Base-by-base conservation (phyloP, 2,113 vertebrate species). In the Cryptotis parvus region DNA sequence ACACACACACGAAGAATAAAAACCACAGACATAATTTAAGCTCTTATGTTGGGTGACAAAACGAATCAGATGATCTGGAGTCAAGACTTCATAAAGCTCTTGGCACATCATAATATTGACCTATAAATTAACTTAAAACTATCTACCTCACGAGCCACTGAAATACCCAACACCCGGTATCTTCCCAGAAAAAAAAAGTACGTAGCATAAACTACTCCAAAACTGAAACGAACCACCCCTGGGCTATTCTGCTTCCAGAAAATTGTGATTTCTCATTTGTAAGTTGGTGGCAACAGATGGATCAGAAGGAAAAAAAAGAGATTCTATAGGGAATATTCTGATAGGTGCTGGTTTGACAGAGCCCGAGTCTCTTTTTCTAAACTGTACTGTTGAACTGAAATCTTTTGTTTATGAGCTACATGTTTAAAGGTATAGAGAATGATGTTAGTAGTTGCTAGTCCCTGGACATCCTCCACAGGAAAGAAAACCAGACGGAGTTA, bases 261-360 rank as follows among this genome's bases (percentile, higher is more conserved):
- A 92, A 95, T 88, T 93, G 87, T 79, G 92, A 89, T 93, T 95
- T 97, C 92, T 96, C 84, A 52, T 95, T 43, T 33, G 92, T 94
- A 94, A 95, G 89, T 87, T 92, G 96, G 86, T 81, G 89, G 72
- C 89, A 91, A 95, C 94, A 97, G 96, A 96, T 95, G 95, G 94
- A 83, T 72, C 27, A 31, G 27, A 31, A 52, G 80, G 95, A 92
- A 94, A 90, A n/a, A 87, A 78, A 95, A 92, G 92, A 91, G 76
- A 93, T 91, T 95, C 91, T 90, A 92, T 91, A 89, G 81, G 95
- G 94, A 96, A 96, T 89, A 93, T 96, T 93, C 93, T 58, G 88
- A 94, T 92, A 89, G 77, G 89, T 96, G 85, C 31, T 41, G 0
- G 63, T 91, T 84, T 95, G 89, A 93, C 9, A 81, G 81, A 81